Percentiles rank a stretch among this genome's conserved stretches.
Evolutionary conservation across 2,113 vertebrate genomes (phyloP).

Genomic region (Patagioenas fasciata): DNA sequence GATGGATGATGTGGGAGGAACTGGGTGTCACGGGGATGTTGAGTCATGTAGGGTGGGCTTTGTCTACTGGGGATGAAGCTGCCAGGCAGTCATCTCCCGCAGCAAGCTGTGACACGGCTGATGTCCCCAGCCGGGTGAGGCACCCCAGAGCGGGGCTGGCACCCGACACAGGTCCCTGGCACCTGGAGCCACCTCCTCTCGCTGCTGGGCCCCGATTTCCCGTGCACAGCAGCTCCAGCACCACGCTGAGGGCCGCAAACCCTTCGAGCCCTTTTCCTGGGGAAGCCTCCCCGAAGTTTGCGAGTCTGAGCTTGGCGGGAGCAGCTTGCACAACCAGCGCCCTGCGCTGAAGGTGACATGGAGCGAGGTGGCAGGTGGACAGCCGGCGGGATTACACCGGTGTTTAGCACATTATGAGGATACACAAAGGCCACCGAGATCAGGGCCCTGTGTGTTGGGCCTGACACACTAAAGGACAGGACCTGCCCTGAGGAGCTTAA

Average conservation of each 20-base stretch:
- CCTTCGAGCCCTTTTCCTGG: not conserved
- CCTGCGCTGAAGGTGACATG: not conserved
- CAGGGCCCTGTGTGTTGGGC: not conserved
- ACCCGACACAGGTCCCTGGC: accelerated
- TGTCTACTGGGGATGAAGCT: not conserved
- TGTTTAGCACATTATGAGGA: slow-evolving; percentile 28
- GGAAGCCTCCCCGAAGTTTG: not conserved
- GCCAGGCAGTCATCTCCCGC: slow-evolving; percentile 20
- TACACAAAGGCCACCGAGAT: not conserved
- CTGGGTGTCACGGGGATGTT: slow-evolving; percentile 63
- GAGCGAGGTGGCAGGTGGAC: not conserved
- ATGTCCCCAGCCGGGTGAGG: not conserved
- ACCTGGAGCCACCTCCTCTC: not conserved
- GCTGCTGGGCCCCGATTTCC: accelerated
- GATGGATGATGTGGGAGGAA: slow-evolving; percentile 40
- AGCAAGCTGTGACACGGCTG: slow-evolving; percentile 4
- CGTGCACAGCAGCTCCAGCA: not conserved
- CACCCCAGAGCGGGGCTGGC: accelerated
- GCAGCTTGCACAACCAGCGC: accelerated
- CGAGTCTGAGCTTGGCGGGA: not conserved
- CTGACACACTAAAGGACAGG: not conserved
- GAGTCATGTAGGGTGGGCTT: slow-evolving; percentile 62
- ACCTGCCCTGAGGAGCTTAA: slow-evolving; percentile 24
- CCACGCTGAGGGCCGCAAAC: not conserved
- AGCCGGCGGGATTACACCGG: not conserved